phyloP scores from a whole-genome alignment of 2,797 vertebrate species.

The Pachyuromys duprasi region DNA sequence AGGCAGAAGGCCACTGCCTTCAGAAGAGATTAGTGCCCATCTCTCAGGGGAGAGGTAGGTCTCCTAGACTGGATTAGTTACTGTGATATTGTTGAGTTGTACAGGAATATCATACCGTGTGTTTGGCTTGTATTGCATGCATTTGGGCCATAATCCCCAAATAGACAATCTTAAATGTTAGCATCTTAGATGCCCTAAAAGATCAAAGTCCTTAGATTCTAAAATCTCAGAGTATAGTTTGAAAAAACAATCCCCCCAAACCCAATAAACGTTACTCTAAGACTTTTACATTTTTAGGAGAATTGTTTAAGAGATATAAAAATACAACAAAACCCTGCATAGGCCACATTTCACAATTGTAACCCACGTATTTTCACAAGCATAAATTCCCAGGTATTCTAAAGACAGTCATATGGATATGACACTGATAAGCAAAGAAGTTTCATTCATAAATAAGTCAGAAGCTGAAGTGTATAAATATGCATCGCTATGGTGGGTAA shows the following conservation, averaged over 20 bases:
- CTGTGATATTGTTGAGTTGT: background rate
- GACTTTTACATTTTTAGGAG: background rate
- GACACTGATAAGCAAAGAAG: background rate
- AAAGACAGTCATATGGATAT: background rate
- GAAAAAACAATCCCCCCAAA: background rate
- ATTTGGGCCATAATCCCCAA: background rate
- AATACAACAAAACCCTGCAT: background rate
- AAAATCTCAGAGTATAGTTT: background rate
- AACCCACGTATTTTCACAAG: background rate
- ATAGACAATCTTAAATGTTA: background rate
- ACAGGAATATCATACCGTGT: background rate
- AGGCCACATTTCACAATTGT: background rate
- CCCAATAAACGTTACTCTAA: background rate
- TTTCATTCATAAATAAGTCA: background rate
- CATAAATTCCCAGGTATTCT: background rate
- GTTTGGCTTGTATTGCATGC: background rate
- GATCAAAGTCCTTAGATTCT: background rate
- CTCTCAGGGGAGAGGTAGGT: background rate
- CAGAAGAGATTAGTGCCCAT: background rate
- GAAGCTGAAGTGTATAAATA: background rate
- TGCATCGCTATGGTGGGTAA: background rate
- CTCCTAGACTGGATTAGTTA: background rate
- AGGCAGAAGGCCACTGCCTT: no score
- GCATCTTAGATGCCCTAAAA: background rate
- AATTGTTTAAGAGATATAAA: background rate